Conservation (phyloP, 1,140 invertebrate genomes). For the Drosophila grimshawi region DNA sequence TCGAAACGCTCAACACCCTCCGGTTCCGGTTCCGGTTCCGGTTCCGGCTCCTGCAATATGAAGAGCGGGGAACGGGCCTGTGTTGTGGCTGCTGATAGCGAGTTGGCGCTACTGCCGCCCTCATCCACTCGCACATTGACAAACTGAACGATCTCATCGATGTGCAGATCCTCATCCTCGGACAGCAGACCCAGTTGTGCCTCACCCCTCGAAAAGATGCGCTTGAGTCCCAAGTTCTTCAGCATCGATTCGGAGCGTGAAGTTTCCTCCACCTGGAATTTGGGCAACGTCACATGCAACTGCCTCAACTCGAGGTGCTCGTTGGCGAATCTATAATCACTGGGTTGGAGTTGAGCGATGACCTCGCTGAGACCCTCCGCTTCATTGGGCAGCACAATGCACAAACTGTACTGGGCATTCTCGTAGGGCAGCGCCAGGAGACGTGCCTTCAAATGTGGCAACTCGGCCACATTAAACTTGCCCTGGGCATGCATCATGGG, state of each 20-base stretch:
- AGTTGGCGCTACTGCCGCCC: constrained; percentile 67
- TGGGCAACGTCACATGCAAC: constrained; percentile 72
- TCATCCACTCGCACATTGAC: constrained; percentile 87
- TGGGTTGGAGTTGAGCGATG: constrained; percentile 68
- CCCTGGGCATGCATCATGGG: constrained; percentile 86
- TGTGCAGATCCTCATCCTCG: constrained; percentile 85
- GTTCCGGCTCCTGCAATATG: constrained; percentile 57
- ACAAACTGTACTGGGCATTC: constrained; percentile 86
- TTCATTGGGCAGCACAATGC: constrained; percentile 86
- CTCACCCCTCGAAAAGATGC: constrained; percentile 86
- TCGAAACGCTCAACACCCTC: constrained; percentile 84
- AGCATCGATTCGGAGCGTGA: constrained; percentile 77
- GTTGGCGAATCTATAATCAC: constrained; percentile 56
- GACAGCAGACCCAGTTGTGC: constrained; percentile 86
- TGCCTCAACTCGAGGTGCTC: constrained; percentile 47
- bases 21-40: constrained; percentile 55
- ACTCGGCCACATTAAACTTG: constrained; percentile 85
- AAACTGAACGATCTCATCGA: constrained; percentile 87
- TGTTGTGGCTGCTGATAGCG: constrained; percentile 58
- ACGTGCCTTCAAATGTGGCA: constrained; percentile 86
- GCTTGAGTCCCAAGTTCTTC: constrained; percentile 85
- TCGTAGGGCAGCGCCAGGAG: constrained; percentile 87
- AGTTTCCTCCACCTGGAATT: constrained; percentile 79
- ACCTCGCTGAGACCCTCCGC: constrained; percentile 85
- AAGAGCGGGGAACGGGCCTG: constrained; percentile 52